phyloP scores from a whole-genome alignment of 2,797 vertebrate genomes.

The Chelon labrosus region DNA sequence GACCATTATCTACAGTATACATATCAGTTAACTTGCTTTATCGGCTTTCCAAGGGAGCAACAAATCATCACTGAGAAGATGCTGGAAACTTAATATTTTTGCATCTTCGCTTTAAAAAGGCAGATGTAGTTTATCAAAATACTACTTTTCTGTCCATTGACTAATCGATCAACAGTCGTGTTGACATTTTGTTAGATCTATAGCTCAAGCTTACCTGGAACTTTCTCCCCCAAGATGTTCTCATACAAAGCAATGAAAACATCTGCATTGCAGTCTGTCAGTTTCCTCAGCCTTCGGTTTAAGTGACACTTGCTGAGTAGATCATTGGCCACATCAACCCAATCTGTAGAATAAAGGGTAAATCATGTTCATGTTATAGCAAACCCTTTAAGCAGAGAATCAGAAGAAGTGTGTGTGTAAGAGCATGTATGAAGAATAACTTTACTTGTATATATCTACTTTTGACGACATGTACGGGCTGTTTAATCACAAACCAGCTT shows the following conservation, averaged over 20 bases:
- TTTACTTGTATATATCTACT: not conserved
- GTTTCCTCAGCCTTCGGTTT: conserved; percentile 82
- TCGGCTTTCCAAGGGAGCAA: too few relatives aligned
- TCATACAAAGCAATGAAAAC: conserved; percentile 92
- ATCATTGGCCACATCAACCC: conserved; percentile 91
- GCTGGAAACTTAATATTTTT: too few relatives aligned
- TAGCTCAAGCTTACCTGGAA: conserved; percentile 88
- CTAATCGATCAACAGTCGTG: not conserved
- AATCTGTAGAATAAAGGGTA: conserved; percentile 81
- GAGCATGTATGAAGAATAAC: not conserved
- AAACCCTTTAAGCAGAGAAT: not conserved
- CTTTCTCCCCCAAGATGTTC: conserved; percentile 92
- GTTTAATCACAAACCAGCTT: not conserved
- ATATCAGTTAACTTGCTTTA: not conserved
- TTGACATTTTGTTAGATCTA: not conserved
- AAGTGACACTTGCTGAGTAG: conserved; percentile 91
- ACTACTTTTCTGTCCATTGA: not conserved
- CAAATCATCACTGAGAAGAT: too few relatives aligned
- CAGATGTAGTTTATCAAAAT: too few relatives aligned
- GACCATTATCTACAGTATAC: too few relatives aligned
- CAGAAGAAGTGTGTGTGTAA: too few relatives aligned
- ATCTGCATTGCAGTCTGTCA: conserved; percentile 90
- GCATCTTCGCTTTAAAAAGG: too few relatives aligned
- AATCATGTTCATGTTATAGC: not conserved
- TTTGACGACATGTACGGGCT: not conserved